Conservation (phyloP, 2,888 invertebrate genomes). For the Schizaphis graminum region DNA sequence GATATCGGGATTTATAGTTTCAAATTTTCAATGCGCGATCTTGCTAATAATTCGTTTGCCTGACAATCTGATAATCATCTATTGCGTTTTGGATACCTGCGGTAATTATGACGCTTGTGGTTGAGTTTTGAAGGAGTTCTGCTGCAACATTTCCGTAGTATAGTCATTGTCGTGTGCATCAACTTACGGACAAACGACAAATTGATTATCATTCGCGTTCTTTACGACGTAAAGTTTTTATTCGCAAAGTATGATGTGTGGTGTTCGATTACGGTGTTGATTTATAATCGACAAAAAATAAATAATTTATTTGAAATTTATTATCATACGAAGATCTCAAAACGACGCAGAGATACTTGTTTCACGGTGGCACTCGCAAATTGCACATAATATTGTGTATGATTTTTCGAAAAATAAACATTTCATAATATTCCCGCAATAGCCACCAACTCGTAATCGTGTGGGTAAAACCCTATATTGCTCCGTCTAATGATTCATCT, state of each 20-base stretch:
- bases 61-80: background rate
- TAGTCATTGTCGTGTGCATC: background rate
- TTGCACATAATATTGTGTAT: background rate
- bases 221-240: background rate
- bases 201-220: background rate
- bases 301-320: background rate
- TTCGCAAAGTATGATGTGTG: background rate
- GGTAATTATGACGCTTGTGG: background rate
- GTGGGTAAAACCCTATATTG: background rate
- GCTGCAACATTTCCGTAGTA: background rate
- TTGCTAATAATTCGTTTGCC: background rate
- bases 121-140: background rate
- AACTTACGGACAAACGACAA: background rate
- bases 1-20: background rate
- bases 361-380: background rate
- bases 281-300: background rate
- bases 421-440: background rate
- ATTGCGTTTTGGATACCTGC: background rate
- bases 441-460: background rate
- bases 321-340: background rate
- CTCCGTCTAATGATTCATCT: background rate
- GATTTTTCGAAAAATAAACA: background rate
- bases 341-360: background rate
- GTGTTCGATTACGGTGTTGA: background rate
- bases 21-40: background rate